Conservation (phyloP, 2,113 vertebrate species). For the Phalacrocorax brasilianus region DNA sequence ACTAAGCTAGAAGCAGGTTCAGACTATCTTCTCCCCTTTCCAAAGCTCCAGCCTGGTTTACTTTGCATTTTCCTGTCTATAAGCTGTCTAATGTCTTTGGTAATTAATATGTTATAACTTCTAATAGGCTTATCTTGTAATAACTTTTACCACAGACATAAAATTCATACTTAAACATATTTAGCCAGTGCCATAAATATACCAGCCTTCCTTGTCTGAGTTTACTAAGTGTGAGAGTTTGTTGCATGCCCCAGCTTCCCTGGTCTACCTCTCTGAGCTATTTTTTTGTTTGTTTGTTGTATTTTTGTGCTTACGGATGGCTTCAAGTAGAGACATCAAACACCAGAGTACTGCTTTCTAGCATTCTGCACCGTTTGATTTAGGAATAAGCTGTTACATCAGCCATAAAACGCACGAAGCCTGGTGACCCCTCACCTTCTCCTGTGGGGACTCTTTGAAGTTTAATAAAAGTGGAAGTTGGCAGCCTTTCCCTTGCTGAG, state of each 20-base stretch:
- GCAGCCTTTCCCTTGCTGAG: neutral
- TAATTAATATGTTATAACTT: neutral
- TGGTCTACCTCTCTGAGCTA: neutral
- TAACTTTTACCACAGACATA: neutral
- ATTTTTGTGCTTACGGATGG: neutral
- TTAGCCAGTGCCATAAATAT: neutral
- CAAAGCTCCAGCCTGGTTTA: neutral
- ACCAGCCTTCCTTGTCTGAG: neutral
- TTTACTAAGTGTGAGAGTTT: neutral
- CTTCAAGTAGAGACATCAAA: neutral
- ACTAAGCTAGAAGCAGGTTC: neutral
- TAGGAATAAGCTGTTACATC: slow-evolving; percentile 1
- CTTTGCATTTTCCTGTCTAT: neutral
- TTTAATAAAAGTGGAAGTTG: slow-evolving; percentile 13
- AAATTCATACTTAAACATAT: neutral
- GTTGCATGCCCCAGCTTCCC: neutral
- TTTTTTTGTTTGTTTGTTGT: neutral
- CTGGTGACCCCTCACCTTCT: slow-evolving; percentile 23
- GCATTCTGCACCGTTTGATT: neutral
- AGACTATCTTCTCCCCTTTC: neutral
- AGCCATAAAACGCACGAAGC: neutral
- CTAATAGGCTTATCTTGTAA: neutral
- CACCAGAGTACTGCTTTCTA: neutral
- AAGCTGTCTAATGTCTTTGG: neutral
- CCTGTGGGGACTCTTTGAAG: neutral